Base-by-base conservation (phyloP, 1,140 invertebrate genomes). In the Cotesia glomerata region DNA sequence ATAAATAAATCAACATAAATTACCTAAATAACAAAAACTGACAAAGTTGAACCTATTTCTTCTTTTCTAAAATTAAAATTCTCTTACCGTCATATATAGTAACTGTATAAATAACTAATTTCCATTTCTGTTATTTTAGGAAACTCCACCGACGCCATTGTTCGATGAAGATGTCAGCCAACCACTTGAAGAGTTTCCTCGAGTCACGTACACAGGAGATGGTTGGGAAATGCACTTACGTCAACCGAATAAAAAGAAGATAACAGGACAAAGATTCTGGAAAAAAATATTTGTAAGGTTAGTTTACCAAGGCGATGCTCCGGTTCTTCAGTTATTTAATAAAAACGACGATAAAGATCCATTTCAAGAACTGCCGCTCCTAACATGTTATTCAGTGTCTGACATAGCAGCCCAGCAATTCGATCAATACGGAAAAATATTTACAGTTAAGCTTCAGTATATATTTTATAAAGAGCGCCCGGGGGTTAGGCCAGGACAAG, bases 391-490 rank as follows among this genome's bases (percentile, higher is more conserved):
- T 83, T 97, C 95, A 0, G 94, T 96, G 4, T 97, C 95, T 0
- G 95, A 95, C 71, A 94, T 96, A 13, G 93, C 93, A n/a, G 94
- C 97, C 32, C 97, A 99, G 86, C 97, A 98, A 85, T 98, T 95
- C 84, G 98, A 99, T 88, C 94, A 98, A 81, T 99, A 95, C 85
- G 97, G 97, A 4, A 99, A 99, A 88, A 99, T 99, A 78, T 99
- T 99, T 86, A 99, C 98, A 0, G 91, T 99, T 13, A 99, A 99
- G 87, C 88, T 99, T 54, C 97, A 99, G 82, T 99, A 99, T 82
- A 94, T 99, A 36, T 98, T 98, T 85, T 99, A 99, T 86, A 98
- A 98, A 84, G 98, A 99, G 84, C 89, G 97, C 34, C 97, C 98
- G 0, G 98, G 98, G 3, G 95, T 99, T 11, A 89, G 97, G 78